Conservation (phyloP, 2,797 vertebrate genomes). For the Chaunax sp. region DNA sequence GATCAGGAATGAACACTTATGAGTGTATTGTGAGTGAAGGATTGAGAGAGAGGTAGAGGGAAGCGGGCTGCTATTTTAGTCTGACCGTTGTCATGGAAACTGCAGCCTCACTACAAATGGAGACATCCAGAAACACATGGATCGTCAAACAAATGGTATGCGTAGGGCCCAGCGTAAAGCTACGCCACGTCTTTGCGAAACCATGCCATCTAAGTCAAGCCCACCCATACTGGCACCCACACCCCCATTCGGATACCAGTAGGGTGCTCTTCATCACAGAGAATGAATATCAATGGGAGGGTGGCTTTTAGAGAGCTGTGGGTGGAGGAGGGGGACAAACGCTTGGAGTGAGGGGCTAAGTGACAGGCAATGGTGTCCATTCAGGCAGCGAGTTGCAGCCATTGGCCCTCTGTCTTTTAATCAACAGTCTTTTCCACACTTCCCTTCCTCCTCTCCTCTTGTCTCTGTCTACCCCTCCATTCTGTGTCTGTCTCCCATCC, state of each 20-base stretch:
- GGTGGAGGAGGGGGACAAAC: slow-evolving; percentile 35
- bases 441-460: slow-evolving; percentile 33
- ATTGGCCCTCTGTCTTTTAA: slow-evolving; percentile 65
- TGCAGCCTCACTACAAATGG: slow-evolving; percentile 86
- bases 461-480: slow-evolving; percentile 46
- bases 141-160: slow-evolving; percentile 78
- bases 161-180: slow-evolving; percentile 66
- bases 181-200: slow-evolving; percentile 63
- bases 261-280: slow-evolving; percentile 55
- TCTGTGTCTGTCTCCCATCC: slow-evolving; percentile 53
- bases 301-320: slow-evolving; percentile 37
- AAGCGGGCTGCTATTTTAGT: slow-evolving; percentile 84
- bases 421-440: slow-evolving; percentile 69
- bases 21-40: slow-evolving; percentile 53
- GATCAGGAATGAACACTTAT: slow-evolving; percentile 74
- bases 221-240: slow-evolving; percentile 42
- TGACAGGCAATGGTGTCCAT: slow-evolving; percentile 73
- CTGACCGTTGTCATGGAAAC: slow-evolving; percentile 87
- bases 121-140: slow-evolving; percentile 84
- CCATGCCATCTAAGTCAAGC: slow-evolving; percentile 47
- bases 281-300: slow-evolving; percentile 72
- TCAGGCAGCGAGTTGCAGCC: slow-evolving; percentile 60
- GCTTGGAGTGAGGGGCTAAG: slow-evolving; percentile 64
- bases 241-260: slow-evolving; percentile 51
- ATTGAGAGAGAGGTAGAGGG: slow-evolving; percentile 32